These are phyloP conservation scores for Pontoporia blainvillei DNA, from an alignment of 2,113 vertebrate genomes.

Conservation along the genomic window DNA sequence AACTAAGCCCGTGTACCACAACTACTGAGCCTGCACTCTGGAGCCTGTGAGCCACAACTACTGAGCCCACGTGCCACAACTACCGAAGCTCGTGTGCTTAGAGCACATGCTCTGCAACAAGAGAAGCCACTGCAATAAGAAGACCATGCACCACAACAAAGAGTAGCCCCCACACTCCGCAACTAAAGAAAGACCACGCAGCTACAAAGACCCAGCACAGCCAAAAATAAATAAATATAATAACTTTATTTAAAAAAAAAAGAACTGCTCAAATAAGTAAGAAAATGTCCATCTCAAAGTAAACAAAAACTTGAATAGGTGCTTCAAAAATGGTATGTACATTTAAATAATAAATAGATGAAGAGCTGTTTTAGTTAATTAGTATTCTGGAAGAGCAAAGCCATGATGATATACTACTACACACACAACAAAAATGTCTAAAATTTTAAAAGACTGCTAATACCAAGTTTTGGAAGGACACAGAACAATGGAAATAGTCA, in stretches of 20 bases:
- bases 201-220: too few species aligned
- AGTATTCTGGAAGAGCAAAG: neutral
- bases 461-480: neutral
- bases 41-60: too few species aligned
- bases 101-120: too few species aligned
- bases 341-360: neutral
- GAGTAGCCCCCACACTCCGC: too few species aligned
- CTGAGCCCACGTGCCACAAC: too few species aligned
- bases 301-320: neutral
- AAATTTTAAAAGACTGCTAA: neutral
- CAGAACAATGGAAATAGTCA: neutral
- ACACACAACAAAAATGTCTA: neutral
- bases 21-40: too few species aligned
- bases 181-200: too few species aligned
- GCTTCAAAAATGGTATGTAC: neutral
- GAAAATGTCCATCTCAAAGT: neutral
- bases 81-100: too few species aligned
- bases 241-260: neutral
- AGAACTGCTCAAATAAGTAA: neutral
- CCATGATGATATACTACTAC: neutral
- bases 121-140: too few species aligned
- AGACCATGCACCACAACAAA: too few species aligned
- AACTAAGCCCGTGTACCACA: too few species aligned
- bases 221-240: too few species aligned
- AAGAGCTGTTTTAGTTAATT: neutral